Conservation (phyloP, 1,140 invertebrate species). For the Ceratitis capitata region DNA sequence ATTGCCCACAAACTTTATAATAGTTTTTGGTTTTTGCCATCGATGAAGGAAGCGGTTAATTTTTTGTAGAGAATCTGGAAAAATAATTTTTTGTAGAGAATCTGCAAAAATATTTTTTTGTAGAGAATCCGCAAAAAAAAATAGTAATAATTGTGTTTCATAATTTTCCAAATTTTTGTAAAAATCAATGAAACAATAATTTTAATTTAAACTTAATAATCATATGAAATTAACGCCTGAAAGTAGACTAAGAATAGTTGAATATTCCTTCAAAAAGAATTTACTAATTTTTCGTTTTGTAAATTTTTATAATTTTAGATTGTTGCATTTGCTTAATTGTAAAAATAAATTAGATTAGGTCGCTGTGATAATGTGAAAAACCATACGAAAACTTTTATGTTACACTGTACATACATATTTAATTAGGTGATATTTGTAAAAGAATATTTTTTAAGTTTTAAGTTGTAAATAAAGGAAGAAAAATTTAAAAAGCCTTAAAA, state of each 20-base stretch:
- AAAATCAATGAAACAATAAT: too few species aligned
- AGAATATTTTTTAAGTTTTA: neutral
- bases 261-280: too few species aligned
- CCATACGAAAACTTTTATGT: neutral
- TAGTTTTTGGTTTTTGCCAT: too few species aligned
- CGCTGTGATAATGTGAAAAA: conserved; percentile 18
- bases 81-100: too few species aligned
- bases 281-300: neutral
- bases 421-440: neutral
- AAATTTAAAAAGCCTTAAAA: neutral
- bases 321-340: neutral
- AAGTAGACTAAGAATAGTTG: too few species aligned
- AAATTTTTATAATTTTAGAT: neutral
- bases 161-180: too few species aligned
- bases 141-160: too few species aligned
- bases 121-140: too few species aligned
- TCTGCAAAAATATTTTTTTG: too few species aligned
- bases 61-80: too few species aligned
- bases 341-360: neutral
- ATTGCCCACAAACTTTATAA: conserved; percentile 67
- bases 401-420: neutral
- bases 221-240: neutral
- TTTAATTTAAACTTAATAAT: too few species aligned
- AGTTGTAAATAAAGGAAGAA: neutral
- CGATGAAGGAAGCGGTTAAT: neutral